Evolutionary conservation across 2,888 invertebrate species (phyloP), one percentile per base, ranked within the genome.

Genomic region (Ferdinandea cuprea): DNA sequence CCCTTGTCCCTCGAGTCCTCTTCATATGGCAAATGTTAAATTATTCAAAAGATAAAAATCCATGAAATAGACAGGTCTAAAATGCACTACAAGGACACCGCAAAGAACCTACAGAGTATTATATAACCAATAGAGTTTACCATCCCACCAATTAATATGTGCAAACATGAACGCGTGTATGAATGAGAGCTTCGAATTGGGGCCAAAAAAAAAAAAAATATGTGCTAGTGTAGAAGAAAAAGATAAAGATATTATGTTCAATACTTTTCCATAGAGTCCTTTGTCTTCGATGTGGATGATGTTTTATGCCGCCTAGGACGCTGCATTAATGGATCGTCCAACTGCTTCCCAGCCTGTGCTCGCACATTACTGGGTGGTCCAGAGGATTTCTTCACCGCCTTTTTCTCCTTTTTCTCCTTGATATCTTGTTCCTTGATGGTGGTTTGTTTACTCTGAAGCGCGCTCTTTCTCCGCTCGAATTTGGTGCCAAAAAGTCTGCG

Each of bases 311-410:
- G 88, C 21, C 90, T 86, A 2, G 90, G 90, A 0, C 90, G 89
- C 86, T 90, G 89, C 90, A 89, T 90, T 76, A 90, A 79, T 1
- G 90, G 90, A 88, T 90, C 90, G 5, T 88, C 90, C 89, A 89
- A 35, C n/a, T 78, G 83, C 28, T 77, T 77, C 7, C 81, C 81
- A 4, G 74, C 87, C 81, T 76, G 63, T 28, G 61, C 69, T 74
- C 87, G 86, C 17, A 85, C 85, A 30, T 89, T 88, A 2, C 89
- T 87, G n/a, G 90, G 90, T 11, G 89, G 89, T 9, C 89, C 89
- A 0, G 87, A 88, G 15, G 88, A 87, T 50, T 88, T 89, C 79
- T 89, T 88, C 71, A 89, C 89, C 86, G 90, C 88, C 85, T 90
- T 90, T 65, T 88, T 87, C 30, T 86, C 77, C 83, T 90, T 90